A percentile compares a stretch with the other conserved stretches of the same genome.
These are phyloP conservation scores for Ptychadena robeensis DNA, from an alignment of 2,797 vertebrate species.

Conservation along the genomic window DNA sequence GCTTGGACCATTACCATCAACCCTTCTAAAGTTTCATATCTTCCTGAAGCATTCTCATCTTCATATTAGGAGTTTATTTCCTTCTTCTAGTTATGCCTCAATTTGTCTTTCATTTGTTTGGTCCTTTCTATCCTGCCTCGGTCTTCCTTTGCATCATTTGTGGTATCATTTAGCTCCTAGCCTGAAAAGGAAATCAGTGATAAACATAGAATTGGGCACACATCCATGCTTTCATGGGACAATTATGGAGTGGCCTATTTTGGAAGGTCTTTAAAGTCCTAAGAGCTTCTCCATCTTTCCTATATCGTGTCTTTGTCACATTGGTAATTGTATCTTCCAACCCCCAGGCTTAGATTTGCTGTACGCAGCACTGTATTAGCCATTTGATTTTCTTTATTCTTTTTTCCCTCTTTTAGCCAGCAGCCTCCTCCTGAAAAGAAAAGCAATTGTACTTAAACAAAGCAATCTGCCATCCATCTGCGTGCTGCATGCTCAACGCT, in stretches of 20 bases:
- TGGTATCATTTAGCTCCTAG: slow-evolving; percentile 9
- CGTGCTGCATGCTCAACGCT: slow-evolving; percentile 41
- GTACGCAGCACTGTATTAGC: slow-evolving; percentile 60
- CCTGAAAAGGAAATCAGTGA: slow-evolving; percentile 51
- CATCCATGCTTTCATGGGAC: slow-evolving; percentile 55
- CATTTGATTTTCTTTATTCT: slow-evolving; percentile 57
- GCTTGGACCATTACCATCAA: background rate
- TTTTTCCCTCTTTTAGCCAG: slow-evolving; percentile 56
- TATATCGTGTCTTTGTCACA: slow-evolving; percentile 62
- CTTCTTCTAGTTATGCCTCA: slow-evolving; percentile 9
- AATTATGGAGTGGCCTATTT: slow-evolving; percentile 60
- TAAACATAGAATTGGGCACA: slow-evolving; percentile 52
- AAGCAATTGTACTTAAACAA: slow-evolving; percentile 63
- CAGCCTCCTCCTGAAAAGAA: slow-evolving; percentile 60
- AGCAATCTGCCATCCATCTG: slow-evolving; percentile 62
- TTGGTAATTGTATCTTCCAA: slow-evolving; percentile 62
- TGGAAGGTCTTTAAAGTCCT: slow-evolving; percentile 58
- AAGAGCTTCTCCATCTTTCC: slow-evolving; percentile 59
- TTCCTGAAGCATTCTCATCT: slow-evolving; percentile 14
- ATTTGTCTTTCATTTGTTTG: slow-evolving; percentile 25
- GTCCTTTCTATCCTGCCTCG: slow-evolving; percentile 7
- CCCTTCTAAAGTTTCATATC: slow-evolving; percentile 11
- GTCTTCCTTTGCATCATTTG: slow-evolving; percentile 36
- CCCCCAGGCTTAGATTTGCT: slow-evolving; percentile 56
- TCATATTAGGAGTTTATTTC: slow-evolving; percentile 28